Base-by-base conservation (phyloP, 2,113 vertebrate genomes). In the Cebus imitator region DNA sequence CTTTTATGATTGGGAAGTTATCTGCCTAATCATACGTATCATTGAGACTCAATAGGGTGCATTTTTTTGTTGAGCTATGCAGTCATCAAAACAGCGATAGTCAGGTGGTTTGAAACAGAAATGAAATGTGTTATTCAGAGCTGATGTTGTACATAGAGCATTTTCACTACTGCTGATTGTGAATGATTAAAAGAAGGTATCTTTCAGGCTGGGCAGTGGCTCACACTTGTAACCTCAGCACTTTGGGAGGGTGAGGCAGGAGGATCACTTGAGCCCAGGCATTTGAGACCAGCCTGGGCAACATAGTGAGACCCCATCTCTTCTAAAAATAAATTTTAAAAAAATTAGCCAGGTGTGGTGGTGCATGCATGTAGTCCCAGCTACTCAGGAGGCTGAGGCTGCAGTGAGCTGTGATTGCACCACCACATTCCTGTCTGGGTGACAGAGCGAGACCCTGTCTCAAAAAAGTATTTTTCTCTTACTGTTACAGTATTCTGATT, bases 1-100 rank as follows among this genome's bases (percentile, higher is more conserved):
- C 87, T 92, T 95, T 90, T 80, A 50, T 73, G 45, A 92, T 87
- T 87, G 94, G 85, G 80, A 94, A 37, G 78, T 94, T 90, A 73
- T 92, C 68, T 79, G 50, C 30, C 78, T 80, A 90, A 81, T 94
- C 93, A 75, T 61, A 85, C 66, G 93, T 84, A 37, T 73, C 88
- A 73, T 40, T 93, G 90, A 94, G 45, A 95, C 76, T 35, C 50
- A 81, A 50, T 89, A 66, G 16, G 55, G 79, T 87, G 61, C 8
- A 2, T 94, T 91, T 92, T 97, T 45, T 13, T 95, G 70, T 86
- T 92, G 82, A 95, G 72, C 82, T 91, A 2, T 94, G 55, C 27
- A 90, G 64, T 84, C 88, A 87, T 93, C 82, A 57, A 72, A 83
- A 79, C 43, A 73, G 18, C 12, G 37, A 66, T 30, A 66, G 10